Conservation (phyloP, 2,797 vertebrate genomes). For the Mastacembelus armatus region DNA sequence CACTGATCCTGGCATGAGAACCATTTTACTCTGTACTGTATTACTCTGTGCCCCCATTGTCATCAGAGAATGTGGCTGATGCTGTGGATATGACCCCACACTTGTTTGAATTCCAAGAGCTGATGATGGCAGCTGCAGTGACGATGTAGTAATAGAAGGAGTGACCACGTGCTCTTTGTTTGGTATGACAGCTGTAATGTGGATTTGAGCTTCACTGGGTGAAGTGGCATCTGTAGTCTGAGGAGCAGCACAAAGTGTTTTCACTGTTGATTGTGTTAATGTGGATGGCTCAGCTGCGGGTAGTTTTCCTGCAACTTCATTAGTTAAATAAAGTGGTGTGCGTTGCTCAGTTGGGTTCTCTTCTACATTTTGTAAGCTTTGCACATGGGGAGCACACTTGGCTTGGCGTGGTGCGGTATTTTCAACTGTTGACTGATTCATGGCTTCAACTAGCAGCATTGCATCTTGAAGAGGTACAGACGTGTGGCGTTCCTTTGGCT, state of each 20-base stretch:
- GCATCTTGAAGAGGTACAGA: conserved; percentile 72
- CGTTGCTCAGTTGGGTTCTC: background rate
- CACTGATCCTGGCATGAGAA: conserved; percentile 32
- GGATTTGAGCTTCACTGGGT: background rate
- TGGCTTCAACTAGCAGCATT: conserved; percentile 75
- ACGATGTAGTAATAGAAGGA: background rate
- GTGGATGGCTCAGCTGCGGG: background rate
- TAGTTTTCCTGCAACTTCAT: background rate
- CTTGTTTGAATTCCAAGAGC: conserved; percentile 14
- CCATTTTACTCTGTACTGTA: conserved; percentile 27
- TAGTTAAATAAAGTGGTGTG: background rate
- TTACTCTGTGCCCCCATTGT: background rate
- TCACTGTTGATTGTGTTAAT: background rate
- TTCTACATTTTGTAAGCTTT: conserved; percentile 4
- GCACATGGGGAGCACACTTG: background rate
- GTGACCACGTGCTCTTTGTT: background rate
- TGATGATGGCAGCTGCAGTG: background rate
- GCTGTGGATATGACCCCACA: background rate
- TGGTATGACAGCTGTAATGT: background rate
- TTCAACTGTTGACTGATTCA: conserved; percentile 56
- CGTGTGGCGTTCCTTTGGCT: conserved; percentile 13
- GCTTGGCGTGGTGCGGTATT: background rate
- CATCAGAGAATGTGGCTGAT: background rate
- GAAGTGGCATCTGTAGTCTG: background rate
- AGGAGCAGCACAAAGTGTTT: background rate